A percentile compares a stretch with the other conserved stretches of the same genome.
Conservation (phyloP, 2,888 invertebrate genomes). For the Phalera bucephala region DNA sequence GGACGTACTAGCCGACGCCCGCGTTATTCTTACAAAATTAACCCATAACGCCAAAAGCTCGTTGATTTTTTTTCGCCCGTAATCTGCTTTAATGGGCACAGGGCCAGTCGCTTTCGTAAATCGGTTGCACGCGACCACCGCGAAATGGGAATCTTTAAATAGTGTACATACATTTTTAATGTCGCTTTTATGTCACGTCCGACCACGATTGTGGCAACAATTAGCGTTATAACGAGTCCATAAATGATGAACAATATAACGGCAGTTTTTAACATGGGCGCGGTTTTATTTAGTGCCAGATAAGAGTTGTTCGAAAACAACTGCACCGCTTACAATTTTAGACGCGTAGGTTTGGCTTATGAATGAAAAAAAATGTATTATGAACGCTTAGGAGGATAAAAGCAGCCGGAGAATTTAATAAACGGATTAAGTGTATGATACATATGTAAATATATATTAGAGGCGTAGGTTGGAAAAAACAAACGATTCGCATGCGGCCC, state of each 20-base stretch:
- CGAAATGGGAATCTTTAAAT: slow-evolving; percentile 78
- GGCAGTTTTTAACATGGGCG: slow-evolving; percentile 29
- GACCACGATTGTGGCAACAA: slow-evolving; percentile 70
- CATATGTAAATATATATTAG: slow-evolving; percentile 61
- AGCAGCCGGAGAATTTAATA: slow-evolving; percentile 61
- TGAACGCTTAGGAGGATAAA: slow-evolving; percentile 42
- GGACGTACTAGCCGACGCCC: slow-evolving; percentile 70
- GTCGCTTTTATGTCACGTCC: slow-evolving; percentile 68
- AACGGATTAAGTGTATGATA: slow-evolving; percentile 63
- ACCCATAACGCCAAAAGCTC: slow-evolving; percentile 80
- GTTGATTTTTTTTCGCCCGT: slow-evolving; percentile 74
- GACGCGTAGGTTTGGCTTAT: slow-evolving; percentile 16
- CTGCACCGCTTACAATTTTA: slow-evolving; percentile 17
- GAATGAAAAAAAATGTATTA: slow-evolving; percentile 19
- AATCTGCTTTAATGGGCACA: slow-evolving; percentile 80
- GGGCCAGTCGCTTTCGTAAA: slow-evolving; percentile 77
- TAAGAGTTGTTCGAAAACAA: slow-evolving; percentile 28
- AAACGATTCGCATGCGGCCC: slow-evolving; percentile 66
- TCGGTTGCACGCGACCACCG: slow-evolving; percentile 71
- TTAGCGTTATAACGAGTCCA: slow-evolving; percentile 76
- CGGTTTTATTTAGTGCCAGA: slow-evolving; percentile 34
- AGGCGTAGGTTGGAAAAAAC: slow-evolving; percentile 65
- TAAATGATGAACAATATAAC: slow-evolving; percentile 49
- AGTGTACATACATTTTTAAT: slow-evolving; percentile 77
- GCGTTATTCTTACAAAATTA: slow-evolving; percentile 82